Base-by-base conservation (phyloP, 64 coral and sea anemone species). In the Catalaphyllia jardinei region DNA sequence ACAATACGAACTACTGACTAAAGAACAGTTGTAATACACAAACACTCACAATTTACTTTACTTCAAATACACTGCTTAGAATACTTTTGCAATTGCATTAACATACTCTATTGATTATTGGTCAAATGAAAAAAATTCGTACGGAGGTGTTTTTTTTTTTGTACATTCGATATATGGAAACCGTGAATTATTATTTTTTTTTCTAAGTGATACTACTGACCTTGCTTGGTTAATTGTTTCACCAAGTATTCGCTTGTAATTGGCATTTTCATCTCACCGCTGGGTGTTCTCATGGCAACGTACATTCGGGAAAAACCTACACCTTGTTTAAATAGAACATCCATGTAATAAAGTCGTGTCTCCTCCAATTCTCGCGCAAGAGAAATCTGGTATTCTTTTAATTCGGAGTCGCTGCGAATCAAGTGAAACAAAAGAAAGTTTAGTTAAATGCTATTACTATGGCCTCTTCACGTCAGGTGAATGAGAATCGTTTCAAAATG, bases 301-400 rank as follows among this genome's bases (percentile, higher is more conserved):
- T 2, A 4, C 62, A 79, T 10, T 28, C 60, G 17, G 15, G 17
- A 24, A 80, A 0, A 4, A 9, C 42, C 73, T 19, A 4, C 0
- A 0, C 88, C 38, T 67, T 77, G 57, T 71, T 80, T 89, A 15
- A 71, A 29, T 8, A 89, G 30, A 31, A 52, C 9, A 71, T 89
- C 88, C 10, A 89, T 77, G 76, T 69, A 89, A n/a, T 89, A 79
- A 17, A 79, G 59, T 64, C 19, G 31, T n/a, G 61, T 28, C 35
- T 89, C 57, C 31, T 67, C 17, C 11, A 89, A 30, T 22, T 64
- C 62, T 8, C 19, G 73, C 6, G 76, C 39, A 85, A 19, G 8
- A 24, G 81, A 85, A 28, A 20, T 71, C 63, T 85, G 81, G 11
- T 24, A 69, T 6, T 38, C 16, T 14, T 71, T 0, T n/a, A 85